Conservation (phyloP, 2,888 invertebrate genomes). For the Heliconius charithonia region DNA sequence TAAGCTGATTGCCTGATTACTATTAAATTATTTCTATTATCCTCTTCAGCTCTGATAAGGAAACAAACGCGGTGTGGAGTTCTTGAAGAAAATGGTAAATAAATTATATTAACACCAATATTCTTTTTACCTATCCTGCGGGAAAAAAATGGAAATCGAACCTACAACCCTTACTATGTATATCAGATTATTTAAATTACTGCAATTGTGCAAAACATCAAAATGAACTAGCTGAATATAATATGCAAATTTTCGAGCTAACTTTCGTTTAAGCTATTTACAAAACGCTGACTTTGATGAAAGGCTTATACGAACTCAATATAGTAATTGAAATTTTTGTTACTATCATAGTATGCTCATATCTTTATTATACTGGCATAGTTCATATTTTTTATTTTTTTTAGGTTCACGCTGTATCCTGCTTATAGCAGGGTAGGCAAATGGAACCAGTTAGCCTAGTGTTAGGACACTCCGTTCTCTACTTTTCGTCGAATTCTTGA, state of each 20-base stretch:
- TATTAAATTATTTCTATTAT: too few species aligned
- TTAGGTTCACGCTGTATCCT: neutral
- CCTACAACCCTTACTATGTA: too few species aligned
- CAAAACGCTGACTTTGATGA: neutral
- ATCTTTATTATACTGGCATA: neutral
- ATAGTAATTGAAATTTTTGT: slow-evolving; percentile 3
- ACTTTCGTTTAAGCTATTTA: slow-evolving; percentile 5
- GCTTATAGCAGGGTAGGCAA: neutral
- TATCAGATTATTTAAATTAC: neutral
- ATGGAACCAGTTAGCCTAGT: neutral
- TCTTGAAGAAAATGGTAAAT: too few species aligned
- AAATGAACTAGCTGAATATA: neutral
- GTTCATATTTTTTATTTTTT: neutral
- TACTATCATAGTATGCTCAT: neutral
- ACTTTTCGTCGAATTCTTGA: neutral
- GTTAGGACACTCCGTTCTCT: neutral
- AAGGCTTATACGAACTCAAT: neutral
- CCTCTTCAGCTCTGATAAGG: too few species aligned
- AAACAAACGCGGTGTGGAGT: too few species aligned
- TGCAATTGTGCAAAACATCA: neutral
- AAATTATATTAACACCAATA: too few species aligned
- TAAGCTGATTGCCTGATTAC: neutral
- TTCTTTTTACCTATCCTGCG: neutral
- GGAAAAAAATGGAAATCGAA: too few species aligned
- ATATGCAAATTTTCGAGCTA: neutral